Base-by-base conservation (phyloP, 64 coral and sea anemone genomes). In the Actinia tenebrosa region DNA sequence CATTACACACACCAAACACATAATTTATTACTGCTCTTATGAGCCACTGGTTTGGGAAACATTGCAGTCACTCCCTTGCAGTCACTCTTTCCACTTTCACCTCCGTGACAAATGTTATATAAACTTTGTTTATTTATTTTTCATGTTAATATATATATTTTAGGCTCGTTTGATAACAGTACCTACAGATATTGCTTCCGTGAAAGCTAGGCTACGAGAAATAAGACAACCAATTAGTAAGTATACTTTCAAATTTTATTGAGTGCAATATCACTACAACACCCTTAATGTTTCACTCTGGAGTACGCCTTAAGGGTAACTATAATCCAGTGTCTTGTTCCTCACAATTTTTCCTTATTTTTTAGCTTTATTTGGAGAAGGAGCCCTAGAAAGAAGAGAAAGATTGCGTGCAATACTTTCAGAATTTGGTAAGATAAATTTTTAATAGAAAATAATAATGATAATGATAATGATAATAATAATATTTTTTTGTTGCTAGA, bases 351-450 rank as follows among this genome's bases (percentile, higher is more conserved):
- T 1, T 42, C 14, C 1, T 75, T 30, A 42, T 75, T 20, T 90
- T 56, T n/a, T 55, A 99, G 96, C 92, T 84, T 89, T 99, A 60
- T 99, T 99, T 89, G 96, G 96, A 27, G 96, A 99, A 64, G 96
- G 93, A 27, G 87, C 96, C 0, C 88, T 89, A 71, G 96, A 99
- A 75, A 95, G 96, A 69, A 94, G 96, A 78, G 96, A 92, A 84
- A 99, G 96, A 77, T 91, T 99, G 18, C 89, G 90, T 90, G 92
- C 87, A 30, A 80, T 99, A 45, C 83, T 99, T 22, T 90, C 93
- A 56, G 93, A 95, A n/a, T 86, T 95, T 78, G 96, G 96, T 95
- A 86, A 87, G 68, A 56, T 45, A 4, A 25, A 69, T 69, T 7
- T 69, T 37, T 8, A 23, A 10, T 69, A 20, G 23, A 69, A 23